Base-by-base conservation (phyloP, 2,888 invertebrate species). In the Conops quadrifasciatus region DNA sequence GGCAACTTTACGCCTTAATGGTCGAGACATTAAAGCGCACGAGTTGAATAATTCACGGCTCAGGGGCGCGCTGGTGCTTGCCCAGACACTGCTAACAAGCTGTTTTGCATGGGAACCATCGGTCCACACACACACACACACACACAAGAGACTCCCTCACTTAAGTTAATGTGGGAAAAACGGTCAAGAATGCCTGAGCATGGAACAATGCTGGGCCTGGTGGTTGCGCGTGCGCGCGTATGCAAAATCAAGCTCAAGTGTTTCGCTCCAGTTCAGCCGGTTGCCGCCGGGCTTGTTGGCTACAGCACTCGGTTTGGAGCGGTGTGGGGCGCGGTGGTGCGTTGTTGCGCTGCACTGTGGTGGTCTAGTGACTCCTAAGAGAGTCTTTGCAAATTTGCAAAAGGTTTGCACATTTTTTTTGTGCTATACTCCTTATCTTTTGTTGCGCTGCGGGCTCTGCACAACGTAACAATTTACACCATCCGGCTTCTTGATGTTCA, bases 111-210 rank as follows among this genome's bases (percentile, higher is more conserved):
- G 83, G 80, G 73, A 71, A 74, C 71, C 72, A 68, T 67, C 65
- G 72, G 75, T 59, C 43, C 60, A 53, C 36, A 60, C 68, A 30
- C 47, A n/a, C 45, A 49, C 30, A 28, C 30, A 30, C 21, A 51
- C 45, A 28, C 0, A 19, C 24, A 53, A 19, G 28, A 30, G 30
- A 19, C 68, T 51, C 68, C 68, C 68, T 60, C 68, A 51, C 68
- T 51, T 62, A 21, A 62, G 47, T 77, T 82, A 82, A 82, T 82
- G 82, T 82, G 82, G 82, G 82, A 82, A 82, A 82, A 82, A 80
- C 78, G 80, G 82, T 80, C 80, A 82, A 81, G 83, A 82, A 80
- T 81, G 80, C 78, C 77, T 76, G 78, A 36, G 36, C 9, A 4
- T 79, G 49, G 36, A 47, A 45, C 68, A 51, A 28, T 28, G 28